Evolutionary conservation across 2,888 invertebrate genomes (phyloP).

Genomic region (Epistrophe eligans): DNA sequence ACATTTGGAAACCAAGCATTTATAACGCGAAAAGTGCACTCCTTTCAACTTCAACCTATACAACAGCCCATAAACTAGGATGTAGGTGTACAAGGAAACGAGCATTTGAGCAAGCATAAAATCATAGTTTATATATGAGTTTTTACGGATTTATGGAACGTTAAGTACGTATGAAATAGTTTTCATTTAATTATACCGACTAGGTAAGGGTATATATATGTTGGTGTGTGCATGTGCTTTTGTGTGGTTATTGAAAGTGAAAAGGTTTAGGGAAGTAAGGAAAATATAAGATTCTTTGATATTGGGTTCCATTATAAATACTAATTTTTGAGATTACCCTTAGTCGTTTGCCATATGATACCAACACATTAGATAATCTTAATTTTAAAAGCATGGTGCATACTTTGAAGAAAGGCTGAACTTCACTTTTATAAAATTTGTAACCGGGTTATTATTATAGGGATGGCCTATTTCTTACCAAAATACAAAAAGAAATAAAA

Average conservation of each 20-base stretch:
- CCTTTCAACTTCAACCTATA: conserved; percentile 23
- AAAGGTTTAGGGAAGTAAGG: not conserved
- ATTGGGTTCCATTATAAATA: too few species aligned
- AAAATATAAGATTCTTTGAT: too few species aligned
- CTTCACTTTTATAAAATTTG: too few species aligned
- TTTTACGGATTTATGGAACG: conserved; percentile 75
- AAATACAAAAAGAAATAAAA: too few species aligned
- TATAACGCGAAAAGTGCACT: conserved; percentile 37
- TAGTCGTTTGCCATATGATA: too few species aligned
- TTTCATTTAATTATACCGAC: conserved; percentile 74
- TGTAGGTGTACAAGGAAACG: conserved; percentile 6
- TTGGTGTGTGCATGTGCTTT: conserved; percentile 4
- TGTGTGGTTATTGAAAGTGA: not conserved
- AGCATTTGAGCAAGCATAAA: conserved; percentile 71
- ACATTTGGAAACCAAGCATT: conserved; percentile 11
- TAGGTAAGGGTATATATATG: conserved; percentile 34
- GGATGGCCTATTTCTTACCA: too few species aligned
- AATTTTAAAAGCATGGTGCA: too few species aligned
- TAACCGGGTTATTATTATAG: too few species aligned
- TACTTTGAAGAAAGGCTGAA: too few species aligned
- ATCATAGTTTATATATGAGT: conserved; percentile 72
- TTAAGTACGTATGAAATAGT: conserved; percentile 70
- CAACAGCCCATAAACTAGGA: conserved; percentile 41
- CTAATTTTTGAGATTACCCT: too few species aligned
- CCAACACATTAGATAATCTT: too few species aligned